Evolutionary conservation across 2,888 invertebrate genomes (phyloP).

Genomic region (Charanyca ferruginea): DNA sequence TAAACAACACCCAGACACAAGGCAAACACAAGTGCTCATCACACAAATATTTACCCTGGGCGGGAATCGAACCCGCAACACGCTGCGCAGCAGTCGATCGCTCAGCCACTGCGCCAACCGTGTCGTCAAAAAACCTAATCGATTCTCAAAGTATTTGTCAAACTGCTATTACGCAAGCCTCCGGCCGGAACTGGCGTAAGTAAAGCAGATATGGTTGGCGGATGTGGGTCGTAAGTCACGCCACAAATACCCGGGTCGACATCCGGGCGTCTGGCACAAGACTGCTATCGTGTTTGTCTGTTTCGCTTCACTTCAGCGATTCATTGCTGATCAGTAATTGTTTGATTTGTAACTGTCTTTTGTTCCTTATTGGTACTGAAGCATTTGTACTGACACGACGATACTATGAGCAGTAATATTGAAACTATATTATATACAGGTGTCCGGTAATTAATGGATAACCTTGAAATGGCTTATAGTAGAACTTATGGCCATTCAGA

Average conservation of each 20-base stretch:
- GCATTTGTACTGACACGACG: no score
- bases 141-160: conserved; percentile 68
- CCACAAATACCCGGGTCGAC: conserved; percentile 79
- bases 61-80: no score
- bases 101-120: no score
- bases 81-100: no score
- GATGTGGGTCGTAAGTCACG: conserved; percentile 89
- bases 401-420: no score
- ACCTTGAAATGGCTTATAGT: no score
- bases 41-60: no score
- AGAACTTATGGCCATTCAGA: no score
- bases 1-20: no score
- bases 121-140: conserved; percentile 43
- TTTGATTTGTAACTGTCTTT: conserved; percentile 31
- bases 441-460: no score
- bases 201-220: conserved; percentile 88
- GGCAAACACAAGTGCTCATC: no score
- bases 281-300: conserved; percentile 66
- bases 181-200: conserved; percentile 77
- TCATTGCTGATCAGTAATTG: conserved; percentile 47
- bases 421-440: no score
- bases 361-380: conserved; percentile 1
- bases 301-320: conserved; percentile 40
- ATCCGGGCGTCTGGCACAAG: conserved; percentile 78
- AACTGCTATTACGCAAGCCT: conserved; percentile 67